Base-by-base conservation (phyloP, 2,113 vertebrate genomes). In the Hippocampus zosterae region DNA sequence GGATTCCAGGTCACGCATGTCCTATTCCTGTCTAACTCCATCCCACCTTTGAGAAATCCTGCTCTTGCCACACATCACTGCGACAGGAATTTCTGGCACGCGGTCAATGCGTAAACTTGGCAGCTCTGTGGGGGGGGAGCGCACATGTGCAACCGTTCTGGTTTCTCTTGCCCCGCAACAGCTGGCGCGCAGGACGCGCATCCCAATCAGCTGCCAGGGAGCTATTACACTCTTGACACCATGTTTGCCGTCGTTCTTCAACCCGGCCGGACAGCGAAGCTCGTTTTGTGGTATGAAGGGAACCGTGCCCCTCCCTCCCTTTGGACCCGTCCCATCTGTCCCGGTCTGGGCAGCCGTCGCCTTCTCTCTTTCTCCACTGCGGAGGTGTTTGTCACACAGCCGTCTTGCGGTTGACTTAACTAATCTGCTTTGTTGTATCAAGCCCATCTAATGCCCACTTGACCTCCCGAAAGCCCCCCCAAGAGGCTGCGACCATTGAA, bases 11-110 rank as follows among this genome's bases (percentile, higher is more conserved):
- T 81, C 75, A 71, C 8, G 19, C 72, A 64, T 52, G 8, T 68
- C 19, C 67, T 82, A 79, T 82, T 85, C 78, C 72, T 69, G 77
- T 82, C 78, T 74, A 37, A 46, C 73, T 74, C 71, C 41, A 65
- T 72, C 74, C 81, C 79, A 80, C 74, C 59, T 80, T 29, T 21
- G 80, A 78, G 80, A 86, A 89, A 88, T 79, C 80, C 78, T 73
- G 72, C 69, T 63, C 84, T 82, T 84, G 81, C 84, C 79, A 73
- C 83, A 79, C 85, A 85, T 86, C 84, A 76, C 73, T 74, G 71
- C 67, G 50, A 23, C 13, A 72, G 74, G 88, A 88, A 88, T 87
- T 50, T 55, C 72, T 80, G 86, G 82, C 82, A 82, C 13, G 83
- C 60, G 0, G 64, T 61, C 77, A 88, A 89, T 85, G 88, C 81